These are phyloP conservation scores for Prinia subflava DNA, from an alignment of 2,113 vertebrate genomes.

Conservation along the genomic window DNA sequence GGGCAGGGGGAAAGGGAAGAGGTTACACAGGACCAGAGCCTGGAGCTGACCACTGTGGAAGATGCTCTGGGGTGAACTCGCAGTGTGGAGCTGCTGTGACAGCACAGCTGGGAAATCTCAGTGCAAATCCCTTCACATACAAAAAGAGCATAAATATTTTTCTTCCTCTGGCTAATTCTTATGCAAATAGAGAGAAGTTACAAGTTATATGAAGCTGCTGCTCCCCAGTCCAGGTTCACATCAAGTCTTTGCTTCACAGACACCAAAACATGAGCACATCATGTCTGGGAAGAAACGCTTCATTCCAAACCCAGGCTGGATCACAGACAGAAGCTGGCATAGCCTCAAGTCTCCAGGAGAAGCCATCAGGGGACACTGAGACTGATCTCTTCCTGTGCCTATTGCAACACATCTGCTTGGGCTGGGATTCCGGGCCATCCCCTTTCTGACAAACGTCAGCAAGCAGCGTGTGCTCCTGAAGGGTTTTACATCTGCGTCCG, in stretches of 20 bases:
- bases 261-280: not conserved
- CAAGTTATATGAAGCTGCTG: not conserved
- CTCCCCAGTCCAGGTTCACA: not conserved
- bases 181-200: not conserved
- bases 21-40: not conserved
- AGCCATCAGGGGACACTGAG: conserved; percentile 1
- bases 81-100: not conserved
- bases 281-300: not conserved
- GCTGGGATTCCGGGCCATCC: not conserved
- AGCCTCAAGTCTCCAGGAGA: conserved; percentile 18
- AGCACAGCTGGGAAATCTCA: not conserved
- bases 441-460: conserved; percentile 1
- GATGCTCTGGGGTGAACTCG: not conserved
- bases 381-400: conserved; percentile 20
- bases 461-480: not conserved
- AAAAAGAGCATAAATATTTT: not conserved
- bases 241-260: not conserved
- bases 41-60: not conserved
- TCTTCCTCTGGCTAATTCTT: not conserved
- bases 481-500: not conserved
- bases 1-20: not conserved
- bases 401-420: conserved; percentile 37
- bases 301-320: not conserved
- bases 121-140: not conserved
- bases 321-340: not conserved